Conservation (phyloP, 2,797 vertebrate species). For the Lacerta agilis region DNA sequence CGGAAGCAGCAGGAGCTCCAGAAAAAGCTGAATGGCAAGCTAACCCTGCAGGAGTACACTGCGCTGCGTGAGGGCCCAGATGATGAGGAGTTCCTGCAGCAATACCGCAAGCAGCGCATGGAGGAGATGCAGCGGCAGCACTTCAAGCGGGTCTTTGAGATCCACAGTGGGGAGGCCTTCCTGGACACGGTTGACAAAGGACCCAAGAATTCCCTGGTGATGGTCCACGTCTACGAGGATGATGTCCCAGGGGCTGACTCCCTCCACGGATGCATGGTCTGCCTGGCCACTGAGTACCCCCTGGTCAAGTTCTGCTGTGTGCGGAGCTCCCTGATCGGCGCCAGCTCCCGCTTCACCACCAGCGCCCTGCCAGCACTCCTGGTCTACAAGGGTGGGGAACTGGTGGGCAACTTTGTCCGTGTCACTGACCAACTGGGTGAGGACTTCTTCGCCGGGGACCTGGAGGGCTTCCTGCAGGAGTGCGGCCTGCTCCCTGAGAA, state of each 20-base stretch:
- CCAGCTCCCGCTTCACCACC: constrained; percentile 89
- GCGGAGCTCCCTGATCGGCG: constrained; percentile 90
- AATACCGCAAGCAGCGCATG: constrained; percentile 94
- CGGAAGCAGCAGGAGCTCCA: constrained; percentile 89
- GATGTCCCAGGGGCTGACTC: constrained; percentile 89
- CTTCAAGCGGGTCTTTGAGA: constrained; percentile 90
- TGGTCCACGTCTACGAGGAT: constrained; percentile 95
- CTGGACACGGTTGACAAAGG: constrained; percentile 92
- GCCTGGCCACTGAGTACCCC: constrained; percentile 93
- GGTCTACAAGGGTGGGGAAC: constrained; percentile 92
- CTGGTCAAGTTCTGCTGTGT: constrained; percentile 94
- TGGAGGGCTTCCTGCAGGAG: constrained; percentile 95
- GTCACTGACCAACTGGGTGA: constrained; percentile 97
- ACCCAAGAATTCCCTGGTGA: constrained; percentile 87
- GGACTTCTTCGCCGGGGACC: constrained; percentile 96
- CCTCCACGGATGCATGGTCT: constrained; percentile 93
- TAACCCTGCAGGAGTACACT: constrained; percentile 90
- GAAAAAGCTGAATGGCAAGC: constrained; percentile 76
- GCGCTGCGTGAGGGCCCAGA: constrained; percentile 86
- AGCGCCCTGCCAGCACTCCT: constrained; percentile 94
- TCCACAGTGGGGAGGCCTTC: constrained; percentile 90
- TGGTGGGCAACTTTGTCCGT: constrained; percentile 96
- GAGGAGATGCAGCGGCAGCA: constrained; percentile 93
- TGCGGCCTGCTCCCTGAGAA: constrained; percentile 96
- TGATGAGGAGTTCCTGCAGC: constrained; percentile 93